These are phyloP conservation scores for Genyomyrus donnyi DNA, from an alignment of 2,113 vertebrate genomes.

Conservation along the genomic window DNA sequence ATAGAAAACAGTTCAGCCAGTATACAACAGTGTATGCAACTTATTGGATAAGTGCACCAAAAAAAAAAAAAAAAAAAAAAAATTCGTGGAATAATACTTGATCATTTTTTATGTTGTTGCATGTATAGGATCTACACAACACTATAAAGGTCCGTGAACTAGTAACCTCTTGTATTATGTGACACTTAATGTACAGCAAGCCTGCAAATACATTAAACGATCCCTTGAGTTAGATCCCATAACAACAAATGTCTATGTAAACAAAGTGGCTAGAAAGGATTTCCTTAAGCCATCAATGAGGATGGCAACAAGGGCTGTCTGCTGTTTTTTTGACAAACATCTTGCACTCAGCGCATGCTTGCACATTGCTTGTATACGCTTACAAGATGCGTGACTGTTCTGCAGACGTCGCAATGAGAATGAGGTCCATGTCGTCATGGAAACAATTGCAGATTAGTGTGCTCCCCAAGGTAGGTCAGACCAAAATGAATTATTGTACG, in stretches of 20 bases:
- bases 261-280: neutral
- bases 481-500: neutral
- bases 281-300: neutral
- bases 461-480: slow-evolving; percentile 10
- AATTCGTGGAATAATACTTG: neutral
- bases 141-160: neutral
- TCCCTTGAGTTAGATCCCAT: neutral
- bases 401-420: slow-evolving; percentile 5
- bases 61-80: neutral
- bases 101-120: neutral
- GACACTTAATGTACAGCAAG: neutral
- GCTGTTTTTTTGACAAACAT: neutral
- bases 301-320: neutral
- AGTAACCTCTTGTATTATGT: neutral
- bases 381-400: neutral
- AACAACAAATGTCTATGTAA: neutral
- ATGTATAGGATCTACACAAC: neutral
- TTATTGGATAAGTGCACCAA: neutral
- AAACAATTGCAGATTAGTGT: slow-evolving; percentile 12
- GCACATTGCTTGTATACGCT: neutral
- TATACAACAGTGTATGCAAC: neutral
- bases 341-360: neutral
- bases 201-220: neutral
- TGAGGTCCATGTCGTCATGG: slow-evolving; percentile 19
- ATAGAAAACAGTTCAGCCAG: neutral